phyloP scores from a whole-genome alignment of 2,113 vertebrate species.

The Sclerurus mexicanus region DNA sequence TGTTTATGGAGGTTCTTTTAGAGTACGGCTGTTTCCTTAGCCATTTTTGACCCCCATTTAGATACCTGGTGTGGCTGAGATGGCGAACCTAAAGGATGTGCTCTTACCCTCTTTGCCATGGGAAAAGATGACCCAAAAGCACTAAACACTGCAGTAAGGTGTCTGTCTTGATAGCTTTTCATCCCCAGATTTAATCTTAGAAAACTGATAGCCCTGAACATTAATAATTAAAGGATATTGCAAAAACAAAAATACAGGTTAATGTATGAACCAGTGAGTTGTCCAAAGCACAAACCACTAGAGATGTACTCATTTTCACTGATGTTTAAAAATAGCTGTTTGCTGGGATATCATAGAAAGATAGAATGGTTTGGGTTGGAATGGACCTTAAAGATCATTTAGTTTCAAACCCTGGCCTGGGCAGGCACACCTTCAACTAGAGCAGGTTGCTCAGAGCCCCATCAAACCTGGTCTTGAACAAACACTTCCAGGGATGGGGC shows the following conservation, averaged over 20 bases:
- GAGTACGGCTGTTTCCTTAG: not conserved
- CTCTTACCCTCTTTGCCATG: not conserved
- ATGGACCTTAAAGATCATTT: not conserved
- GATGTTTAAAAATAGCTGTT: not conserved
- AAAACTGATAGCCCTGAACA: not conserved
- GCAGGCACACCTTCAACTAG: not conserved
- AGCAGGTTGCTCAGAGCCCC: not conserved
- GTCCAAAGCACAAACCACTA: not conserved
- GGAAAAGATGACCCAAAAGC: not conserved
- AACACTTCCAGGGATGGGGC: not conserved
- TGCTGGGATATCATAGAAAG: not conserved
- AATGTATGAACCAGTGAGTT: not conserved
- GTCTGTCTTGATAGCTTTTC: not conserved
- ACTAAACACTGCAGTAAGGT: accelerated
- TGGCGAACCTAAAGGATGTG: not conserved
- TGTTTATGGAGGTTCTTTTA: not conserved
- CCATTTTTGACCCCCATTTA: not conserved
- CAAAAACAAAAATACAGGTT: not conserved
- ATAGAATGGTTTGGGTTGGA: not conserved
- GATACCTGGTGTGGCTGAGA: not conserved
- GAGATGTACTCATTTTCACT: not conserved
- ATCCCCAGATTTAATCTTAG: not conserved
- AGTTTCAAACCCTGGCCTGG: not conserved
- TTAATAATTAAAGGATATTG: not conserved
- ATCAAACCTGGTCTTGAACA: not conserved